A percentile compares a stretch with the other conserved stretches of the same genome.
Evolutionary conservation across 2,113 vertebrate genomes (phyloP).

Genomic region (Cyphomyrus discorhynchus): DNA sequence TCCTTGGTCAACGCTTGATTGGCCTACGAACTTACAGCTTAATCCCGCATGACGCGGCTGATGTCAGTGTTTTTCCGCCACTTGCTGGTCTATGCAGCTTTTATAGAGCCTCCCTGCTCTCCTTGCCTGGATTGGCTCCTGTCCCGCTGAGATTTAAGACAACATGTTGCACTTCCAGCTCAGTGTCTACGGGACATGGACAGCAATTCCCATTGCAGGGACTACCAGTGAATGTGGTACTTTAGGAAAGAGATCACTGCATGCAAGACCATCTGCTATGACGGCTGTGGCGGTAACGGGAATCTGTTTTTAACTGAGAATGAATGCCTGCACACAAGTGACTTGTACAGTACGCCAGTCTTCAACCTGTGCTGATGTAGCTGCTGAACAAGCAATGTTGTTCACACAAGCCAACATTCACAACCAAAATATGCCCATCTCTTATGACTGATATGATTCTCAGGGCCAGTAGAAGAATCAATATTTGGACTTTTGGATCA

Average conservation of each 20-base stretch:
- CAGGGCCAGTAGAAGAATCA: no score
- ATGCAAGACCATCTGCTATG: constrained; percentile 60
- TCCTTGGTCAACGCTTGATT: neutral
- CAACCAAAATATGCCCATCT: no score
- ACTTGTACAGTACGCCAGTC: no score
- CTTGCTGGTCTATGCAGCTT: neutral
- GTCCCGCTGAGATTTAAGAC: constrained; percentile 22
- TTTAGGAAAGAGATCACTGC: constrained; percentile 49
- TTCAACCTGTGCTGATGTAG: no score
- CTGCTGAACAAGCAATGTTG: no score
- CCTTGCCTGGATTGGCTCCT: neutral
- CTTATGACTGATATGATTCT: no score
- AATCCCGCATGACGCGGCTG: neutral
- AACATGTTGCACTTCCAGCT: constrained; percentile 57
- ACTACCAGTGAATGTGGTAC: constrained; percentile 41
- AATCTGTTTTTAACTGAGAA: no score
- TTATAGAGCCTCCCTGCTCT: neutral
- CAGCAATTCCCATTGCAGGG: no score
- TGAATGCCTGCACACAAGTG: no score
- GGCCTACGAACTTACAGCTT: neutral
- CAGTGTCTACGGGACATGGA: constrained; percentile 33
- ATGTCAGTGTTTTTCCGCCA: neutral
- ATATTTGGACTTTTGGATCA: neutral
- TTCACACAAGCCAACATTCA: no score
- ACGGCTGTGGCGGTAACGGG: constrained; percentile 41